Conservation (phyloP, 2,797 vertebrate genomes). For the Cyprinella venusta region DNA sequence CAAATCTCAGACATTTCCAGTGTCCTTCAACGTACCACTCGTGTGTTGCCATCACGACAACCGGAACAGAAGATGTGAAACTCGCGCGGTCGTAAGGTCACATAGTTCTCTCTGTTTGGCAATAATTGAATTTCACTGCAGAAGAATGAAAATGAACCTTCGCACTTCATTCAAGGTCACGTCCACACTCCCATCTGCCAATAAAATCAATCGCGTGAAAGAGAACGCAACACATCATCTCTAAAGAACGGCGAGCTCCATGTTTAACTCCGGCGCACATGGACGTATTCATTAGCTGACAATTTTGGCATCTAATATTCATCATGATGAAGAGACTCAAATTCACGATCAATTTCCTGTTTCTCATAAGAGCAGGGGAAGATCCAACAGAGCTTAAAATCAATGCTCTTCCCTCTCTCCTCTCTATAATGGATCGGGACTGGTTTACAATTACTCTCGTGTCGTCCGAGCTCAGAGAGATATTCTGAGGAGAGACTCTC, state of each 20-base stretch:
- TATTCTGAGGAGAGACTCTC: conserved; percentile 19
- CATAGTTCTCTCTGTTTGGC: not conserved
- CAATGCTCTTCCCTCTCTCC: conserved; percentile 48
- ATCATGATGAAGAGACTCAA: conserved; percentile 55
- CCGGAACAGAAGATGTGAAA: not conserved
- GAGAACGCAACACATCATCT: not conserved
- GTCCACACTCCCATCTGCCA: conserved; percentile 10
- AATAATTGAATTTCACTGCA: conserved; percentile 12
- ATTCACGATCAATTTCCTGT: conserved; percentile 55
- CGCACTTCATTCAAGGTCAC: conserved; percentile 45
- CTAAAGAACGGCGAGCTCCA: not conserved
- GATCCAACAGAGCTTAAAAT: conserved; percentile 56
- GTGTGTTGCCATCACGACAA: not conserved
- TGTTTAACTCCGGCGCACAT: not conserved
- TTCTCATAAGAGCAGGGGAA: conserved; percentile 40
- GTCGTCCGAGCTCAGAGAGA: conserved; percentile 46
- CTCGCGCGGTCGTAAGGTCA: not conserved
- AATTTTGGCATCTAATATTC: conserved; percentile 53
- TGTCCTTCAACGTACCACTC: not conserved
- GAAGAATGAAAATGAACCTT: conserved; percentile 33
- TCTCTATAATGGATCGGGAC: conserved; percentile 46
- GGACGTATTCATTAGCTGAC: conserved; percentile 41
- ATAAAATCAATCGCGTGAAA: conserved; percentile 22
- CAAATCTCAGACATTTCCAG: not conserved
- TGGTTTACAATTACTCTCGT: conserved; percentile 55